A percentile compares a stretch with the other conserved stretches of the same genome.
Conservation (phyloP, 2,888 invertebrate species). For the Cantharis rustica region DNA sequence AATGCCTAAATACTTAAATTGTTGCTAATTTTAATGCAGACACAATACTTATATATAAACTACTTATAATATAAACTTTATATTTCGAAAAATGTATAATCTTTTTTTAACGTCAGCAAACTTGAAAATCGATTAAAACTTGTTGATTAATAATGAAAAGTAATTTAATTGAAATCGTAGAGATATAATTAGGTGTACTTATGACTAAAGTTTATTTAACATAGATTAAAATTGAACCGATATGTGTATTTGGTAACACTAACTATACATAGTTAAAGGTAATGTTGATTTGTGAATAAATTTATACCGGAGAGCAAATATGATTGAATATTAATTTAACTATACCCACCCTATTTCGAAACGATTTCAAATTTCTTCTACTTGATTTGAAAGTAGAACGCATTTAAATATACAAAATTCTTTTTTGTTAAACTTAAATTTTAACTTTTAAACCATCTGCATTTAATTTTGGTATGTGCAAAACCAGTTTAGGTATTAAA, state of each 20-base stretch:
- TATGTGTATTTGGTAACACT: background rate
- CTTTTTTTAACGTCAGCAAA: background rate
- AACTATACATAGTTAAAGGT: background rate
- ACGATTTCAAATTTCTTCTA: background rate
- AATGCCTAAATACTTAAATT: no score
- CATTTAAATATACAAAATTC: constrained; percentile 6
- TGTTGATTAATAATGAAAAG: background rate
- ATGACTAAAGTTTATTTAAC: background rate
- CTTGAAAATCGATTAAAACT: background rate
- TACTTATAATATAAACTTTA: no score
- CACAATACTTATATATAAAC: no score
- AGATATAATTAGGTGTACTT: background rate
- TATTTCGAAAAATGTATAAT: no score
- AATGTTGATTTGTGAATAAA: background rate
- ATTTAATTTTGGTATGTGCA: constrained; percentile 12
- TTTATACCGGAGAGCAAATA: background rate
- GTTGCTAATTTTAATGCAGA: no score
- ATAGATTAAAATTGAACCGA: background rate
- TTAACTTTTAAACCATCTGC: constrained; percentile 6
- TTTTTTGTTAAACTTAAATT: constrained; percentile 4
- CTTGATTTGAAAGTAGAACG: background rate
- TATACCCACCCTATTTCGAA: background rate
- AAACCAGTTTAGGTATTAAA: constrained; percentile 20
- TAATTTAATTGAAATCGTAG: background rate
- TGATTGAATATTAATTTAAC: background rate